Percentiles rank a stretch among this genome's conserved stretches.
These are phyloP conservation scores for Anoplius nigerrimus DNA, from an alignment of 2,888 invertebrate species.

Conservation along the genomic window DNA sequence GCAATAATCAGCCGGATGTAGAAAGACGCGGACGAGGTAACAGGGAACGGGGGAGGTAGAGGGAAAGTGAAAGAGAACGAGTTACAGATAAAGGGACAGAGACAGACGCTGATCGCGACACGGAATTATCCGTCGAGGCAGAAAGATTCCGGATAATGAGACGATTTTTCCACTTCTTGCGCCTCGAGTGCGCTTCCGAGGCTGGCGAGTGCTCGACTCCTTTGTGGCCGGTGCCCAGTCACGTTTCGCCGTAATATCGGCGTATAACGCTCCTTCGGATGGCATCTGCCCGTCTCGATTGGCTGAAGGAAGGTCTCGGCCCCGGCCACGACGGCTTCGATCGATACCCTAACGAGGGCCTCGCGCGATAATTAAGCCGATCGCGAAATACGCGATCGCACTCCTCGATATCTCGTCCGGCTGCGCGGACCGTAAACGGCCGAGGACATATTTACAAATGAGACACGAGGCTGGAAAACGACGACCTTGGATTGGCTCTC, in stretches of 20 bases:
- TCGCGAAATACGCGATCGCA: too few relatives aligned
- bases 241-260: constrained; percentile 11
- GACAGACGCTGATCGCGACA: neutral
- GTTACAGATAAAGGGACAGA: neutral
- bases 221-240: constrained; percentile 12
- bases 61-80: neutral
- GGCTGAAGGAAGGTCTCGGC: neutral
- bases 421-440: too few relatives aligned
- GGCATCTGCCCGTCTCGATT: constrained; percentile 1
- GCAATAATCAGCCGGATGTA: too few relatives aligned
- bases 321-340: too few relatives aligned
- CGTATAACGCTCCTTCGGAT: constrained; percentile 3
- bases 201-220: constrained; percentile 1
- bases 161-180: constrained; percentile 15
- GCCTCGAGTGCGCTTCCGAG: constrained; percentile 14
- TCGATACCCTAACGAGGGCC: too few relatives aligned
- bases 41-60: too few relatives aligned
- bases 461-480: too few relatives aligned
- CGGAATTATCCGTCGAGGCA: neutral
- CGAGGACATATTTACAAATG: too few relatives aligned
- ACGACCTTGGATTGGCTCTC: too few relatives aligned
- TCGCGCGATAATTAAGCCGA: too few relatives aligned
- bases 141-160: constrained; percentile 19
- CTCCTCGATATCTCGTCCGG: too few relatives aligned
- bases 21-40: too few relatives aligned